These are phyloP conservation scores for Morpho deidamia DNA, from an alignment of 2,888 invertebrate species.

Conservation along the genomic window DNA sequence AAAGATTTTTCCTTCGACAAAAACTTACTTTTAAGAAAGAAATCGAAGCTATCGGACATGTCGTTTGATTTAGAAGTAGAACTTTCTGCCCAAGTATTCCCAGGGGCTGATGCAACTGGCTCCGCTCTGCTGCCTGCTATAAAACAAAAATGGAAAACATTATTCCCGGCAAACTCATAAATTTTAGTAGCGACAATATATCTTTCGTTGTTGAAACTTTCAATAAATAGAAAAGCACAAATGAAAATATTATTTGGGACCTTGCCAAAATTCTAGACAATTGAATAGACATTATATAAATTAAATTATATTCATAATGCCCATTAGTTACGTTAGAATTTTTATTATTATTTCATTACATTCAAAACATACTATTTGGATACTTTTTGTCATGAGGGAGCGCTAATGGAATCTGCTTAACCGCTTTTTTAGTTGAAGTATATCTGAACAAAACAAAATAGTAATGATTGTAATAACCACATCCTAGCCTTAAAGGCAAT, in stretches of 20 bases:
- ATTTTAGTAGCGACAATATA: conserved; percentile 4
- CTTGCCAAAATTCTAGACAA: not conserved
- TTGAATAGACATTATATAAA: not conserved
- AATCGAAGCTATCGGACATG: conserved; percentile 58
- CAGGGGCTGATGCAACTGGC: conserved; percentile 33
- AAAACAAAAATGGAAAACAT: conserved; percentile 2
- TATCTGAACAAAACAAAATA: too few relatives aligned
- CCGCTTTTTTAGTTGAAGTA: too few relatives aligned
- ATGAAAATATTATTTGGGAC: conserved; percentile 5
- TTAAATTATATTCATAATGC: too few relatives aligned
- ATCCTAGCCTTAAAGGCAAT: too few relatives aligned
- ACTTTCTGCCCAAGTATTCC: conserved; percentile 41
- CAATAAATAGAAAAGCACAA: conserved; percentile 4
- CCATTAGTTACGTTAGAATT: too few relatives aligned
- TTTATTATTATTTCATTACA: too few relatives aligned
- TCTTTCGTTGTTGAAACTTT: conserved; percentile 5
- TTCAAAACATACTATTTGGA: too few relatives aligned
- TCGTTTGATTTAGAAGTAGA: conserved; percentile 39
- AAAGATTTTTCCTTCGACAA: too few relatives aligned
- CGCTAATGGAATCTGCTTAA: too few relatives aligned
- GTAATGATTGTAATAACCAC: too few relatives aligned
- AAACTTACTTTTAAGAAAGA: conserved; percentile 60
- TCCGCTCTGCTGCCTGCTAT: conserved; percentile 35
- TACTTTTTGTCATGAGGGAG: too few relatives aligned
- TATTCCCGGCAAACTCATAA: conserved; percentile 7